Evolutionary conservation across 2,797 vertebrate species (phyloP).

Genomic region (Thripadectes ignobilis): DNA sequence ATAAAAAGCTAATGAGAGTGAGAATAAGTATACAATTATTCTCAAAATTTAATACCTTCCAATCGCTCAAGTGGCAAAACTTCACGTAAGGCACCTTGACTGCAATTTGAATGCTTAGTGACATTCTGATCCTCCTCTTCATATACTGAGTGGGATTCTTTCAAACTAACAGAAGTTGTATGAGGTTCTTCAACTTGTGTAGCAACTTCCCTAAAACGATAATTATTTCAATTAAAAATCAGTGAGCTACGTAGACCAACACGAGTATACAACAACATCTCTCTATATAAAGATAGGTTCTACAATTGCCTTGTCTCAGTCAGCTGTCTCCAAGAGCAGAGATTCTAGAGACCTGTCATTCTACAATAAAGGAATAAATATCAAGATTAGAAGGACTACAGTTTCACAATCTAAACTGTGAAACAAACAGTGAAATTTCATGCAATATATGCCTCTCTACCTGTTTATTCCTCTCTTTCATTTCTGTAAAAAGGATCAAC

Average conservation of each 20-base stretch:
- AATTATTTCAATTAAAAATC: background rate
- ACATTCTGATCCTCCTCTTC: background rate
- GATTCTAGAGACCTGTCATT: background rate
- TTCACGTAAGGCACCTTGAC: background rate
- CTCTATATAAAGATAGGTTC: fast-evolving
- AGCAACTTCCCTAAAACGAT: constrained; percentile 39
- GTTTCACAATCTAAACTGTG: background rate
- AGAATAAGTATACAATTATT: background rate
- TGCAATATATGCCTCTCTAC: background rate
- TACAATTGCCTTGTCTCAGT: background rate
- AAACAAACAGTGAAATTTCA: background rate
- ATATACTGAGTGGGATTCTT: background rate
- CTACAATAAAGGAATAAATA: background rate
- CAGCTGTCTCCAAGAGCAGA: background rate
- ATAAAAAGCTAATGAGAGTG: background rate
- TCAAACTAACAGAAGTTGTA: constrained; percentile 70
- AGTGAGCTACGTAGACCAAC: background rate
- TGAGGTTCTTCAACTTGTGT: constrained; percentile 75
- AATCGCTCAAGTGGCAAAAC: constrained; percentile 15
- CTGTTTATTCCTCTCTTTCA: background rate
- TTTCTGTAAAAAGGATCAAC: background rate
- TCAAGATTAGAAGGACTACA: background rate
- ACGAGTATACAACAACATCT: background rate
- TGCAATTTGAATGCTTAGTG: background rate
- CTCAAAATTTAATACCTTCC: constrained; percentile 57